Evolutionary conservation across 2,797 vertebrate species (phyloP).

Genomic region (Podarcis lilfordi): DNA sequence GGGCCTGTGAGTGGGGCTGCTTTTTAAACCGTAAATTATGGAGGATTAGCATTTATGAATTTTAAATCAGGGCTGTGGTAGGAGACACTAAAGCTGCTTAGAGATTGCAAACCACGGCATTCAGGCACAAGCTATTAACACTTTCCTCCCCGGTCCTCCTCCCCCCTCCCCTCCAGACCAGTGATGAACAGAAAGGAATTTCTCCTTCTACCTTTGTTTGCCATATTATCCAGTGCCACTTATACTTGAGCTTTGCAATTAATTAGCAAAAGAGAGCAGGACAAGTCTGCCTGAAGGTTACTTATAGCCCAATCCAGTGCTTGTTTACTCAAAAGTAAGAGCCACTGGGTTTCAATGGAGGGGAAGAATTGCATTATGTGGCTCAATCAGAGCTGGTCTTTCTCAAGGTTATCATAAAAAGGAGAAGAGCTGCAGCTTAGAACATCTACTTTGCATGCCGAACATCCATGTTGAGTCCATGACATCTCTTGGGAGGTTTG

Average conservation of each 20-base stretch:
- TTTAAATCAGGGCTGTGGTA: conserved; percentile 99
- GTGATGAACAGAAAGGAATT: conserved; percentile 62
- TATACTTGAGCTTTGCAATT: conserved; percentile 18
- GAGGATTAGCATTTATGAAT: conserved; percentile 99
- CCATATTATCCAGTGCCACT: background rate
- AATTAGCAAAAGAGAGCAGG: conserved; percentile 32
- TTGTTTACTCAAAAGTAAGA: background rate
- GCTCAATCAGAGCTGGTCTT: background rate
- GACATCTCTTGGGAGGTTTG: too few species aligned
- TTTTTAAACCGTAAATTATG: conserved; percentile 99
- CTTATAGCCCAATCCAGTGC: background rate
- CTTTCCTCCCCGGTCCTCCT: conserved; percentile 79
- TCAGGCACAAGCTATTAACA: conserved; percentile 90
- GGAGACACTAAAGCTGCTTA: conserved; percentile 99
- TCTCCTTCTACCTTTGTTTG: conserved; percentile 41
- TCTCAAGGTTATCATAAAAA: background rate
- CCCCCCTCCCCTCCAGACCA: conserved; percentile 29
- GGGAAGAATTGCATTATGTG: background rate
- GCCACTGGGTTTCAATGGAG: background rate
- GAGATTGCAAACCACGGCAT: conserved; percentile 94
- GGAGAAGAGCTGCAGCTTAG: too few species aligned
- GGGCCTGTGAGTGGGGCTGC: conserved; percentile 98
- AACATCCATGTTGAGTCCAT: too few species aligned
- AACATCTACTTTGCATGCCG: too few species aligned
- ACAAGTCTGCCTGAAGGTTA: conserved; percentile 43